phyloP scores from a whole-genome alignment of 2,797 vertebrate species.

The Helicolenus hilgendorfi region DNA sequence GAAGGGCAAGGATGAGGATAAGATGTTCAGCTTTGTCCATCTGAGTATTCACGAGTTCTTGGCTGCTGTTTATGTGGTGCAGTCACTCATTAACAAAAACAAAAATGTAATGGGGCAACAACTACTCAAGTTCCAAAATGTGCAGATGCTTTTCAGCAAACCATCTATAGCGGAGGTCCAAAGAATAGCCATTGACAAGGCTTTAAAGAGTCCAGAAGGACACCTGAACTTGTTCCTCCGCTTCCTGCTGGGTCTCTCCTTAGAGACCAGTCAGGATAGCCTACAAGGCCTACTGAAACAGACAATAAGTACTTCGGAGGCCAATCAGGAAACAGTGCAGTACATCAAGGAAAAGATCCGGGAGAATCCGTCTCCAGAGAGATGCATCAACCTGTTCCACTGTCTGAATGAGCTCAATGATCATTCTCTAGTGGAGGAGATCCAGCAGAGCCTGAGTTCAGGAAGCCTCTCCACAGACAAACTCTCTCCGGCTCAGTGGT shows the following conservation, averaged over 20 bases:
- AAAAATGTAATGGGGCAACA: too few relatives aligned
- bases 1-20: background rate
- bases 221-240: constrained; percentile 30
- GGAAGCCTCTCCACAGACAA: background rate
- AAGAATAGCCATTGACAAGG: background rate
- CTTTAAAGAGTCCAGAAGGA: constrained; percentile 9
- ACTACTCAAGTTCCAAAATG: too few relatives aligned
- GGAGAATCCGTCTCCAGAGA: constrained; percentile 8
- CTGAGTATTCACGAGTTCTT: constrained; percentile 16
- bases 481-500: background rate
- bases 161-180: too few relatives aligned
- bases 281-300: too few relatives aligned
- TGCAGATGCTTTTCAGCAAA: too few relatives aligned
- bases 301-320: background rate
- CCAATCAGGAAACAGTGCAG: constrained; percentile 10
- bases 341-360: constrained; percentile 34
- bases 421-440: constrained; percentile 5
- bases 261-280: too few relatives aligned
- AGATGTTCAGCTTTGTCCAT: constrained; percentile 19
- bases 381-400: background rate
- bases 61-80: constrained; percentile 8
- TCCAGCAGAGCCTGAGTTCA: background rate
- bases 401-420: constrained; percentile 30
- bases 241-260: constrained; percentile 10
- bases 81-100: background rate